Conservation (phyloP, 2,797 vertebrate species). For the Rachycentron canadum region DNA sequence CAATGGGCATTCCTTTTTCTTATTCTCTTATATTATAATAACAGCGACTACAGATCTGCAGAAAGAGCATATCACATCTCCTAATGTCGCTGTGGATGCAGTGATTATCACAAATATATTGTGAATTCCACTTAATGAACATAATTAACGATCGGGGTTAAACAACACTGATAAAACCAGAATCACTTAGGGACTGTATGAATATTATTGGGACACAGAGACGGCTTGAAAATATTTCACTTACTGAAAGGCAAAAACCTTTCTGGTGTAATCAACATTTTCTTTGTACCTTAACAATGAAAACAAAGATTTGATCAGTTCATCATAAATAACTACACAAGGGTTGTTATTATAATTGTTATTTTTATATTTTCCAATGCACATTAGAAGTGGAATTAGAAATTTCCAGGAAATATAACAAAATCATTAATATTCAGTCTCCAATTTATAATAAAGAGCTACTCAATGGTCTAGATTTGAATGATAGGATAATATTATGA, state of each 20-base stretch:
- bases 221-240: not conserved
- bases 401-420: not conserved
- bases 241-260: not conserved
- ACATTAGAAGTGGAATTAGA: not conserved
- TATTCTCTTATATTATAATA: slow-evolving; percentile 32
- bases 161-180: not conserved
- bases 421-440: not conserved
- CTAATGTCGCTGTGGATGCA: slow-evolving; percentile 12
- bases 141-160: slow-evolving; percentile 1
- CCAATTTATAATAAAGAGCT: not conserved
- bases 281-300: not conserved
- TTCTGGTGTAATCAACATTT: not conserved
- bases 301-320: not conserved
- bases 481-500: not conserved
- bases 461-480: not conserved
- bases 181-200: slow-evolving; percentile 7
- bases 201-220: not conserved
- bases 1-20: slow-evolving; percentile 48
- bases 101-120: slow-evolving; percentile 16
- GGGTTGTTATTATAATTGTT: no score
- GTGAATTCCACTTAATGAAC: slow-evolving; percentile 19
- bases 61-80: slow-evolving; percentile 38
- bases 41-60: slow-evolving; percentile 44
- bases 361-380: no score
- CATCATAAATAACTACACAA: not conserved